Evolutionary conservation across 2,113 vertebrate species (phyloP), one percentile per base, ranked within the genome.

Genomic region (Phoxinus phoxinus): DNA sequence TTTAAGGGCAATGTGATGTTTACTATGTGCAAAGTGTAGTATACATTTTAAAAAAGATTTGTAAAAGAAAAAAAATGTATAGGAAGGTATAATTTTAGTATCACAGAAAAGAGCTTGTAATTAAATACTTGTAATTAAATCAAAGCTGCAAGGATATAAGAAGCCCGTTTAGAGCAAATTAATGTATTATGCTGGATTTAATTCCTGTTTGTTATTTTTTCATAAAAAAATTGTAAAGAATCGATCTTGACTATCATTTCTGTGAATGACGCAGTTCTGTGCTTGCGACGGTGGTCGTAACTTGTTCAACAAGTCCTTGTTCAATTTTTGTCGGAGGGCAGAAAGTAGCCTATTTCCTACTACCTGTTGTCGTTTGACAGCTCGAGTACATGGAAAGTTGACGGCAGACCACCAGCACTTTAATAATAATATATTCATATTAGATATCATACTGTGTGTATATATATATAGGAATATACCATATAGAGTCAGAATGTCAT

Each of bases 401-500:
- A 73, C n/a, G 27, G 10, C 30, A 41, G 32, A 78, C 15, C 23
- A 21, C 8, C 48, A 56, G 27, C 41, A 19, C 5, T 27, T n/a
- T 27, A 25, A 74, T 48, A 17, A 27, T 17, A 48, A 21, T 35
- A 69, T 9, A 37, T 41, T n/a, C 1, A 11, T 11, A n/a, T n/a
- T n/a, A n/a, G n/a, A n/a, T n/a, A 11, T 71, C 35, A 41, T 21
- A 32, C 46, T 30, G 48, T 76, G n/a, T n/a, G n/a, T n/a, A n/a
- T n/a, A n/a, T n/a, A n/a, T n/a, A n/a, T n/a, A n/a, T n/a, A n/a
- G n/a, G n/a, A n/a, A n/a, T n/a, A n/a, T n/a, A n/a, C n/a, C n/a
- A n/a, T n/a, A n/a, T n/a, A n/a, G 10, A 32, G 27, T 6, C 11
- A 67, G 73, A 37, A 91, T 93, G 93, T 84, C 89, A 51, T 4